Evolutionary conservation across 2,797 vertebrate genomes (phyloP).

Genomic region (Pelochelys cantorii): DNA sequence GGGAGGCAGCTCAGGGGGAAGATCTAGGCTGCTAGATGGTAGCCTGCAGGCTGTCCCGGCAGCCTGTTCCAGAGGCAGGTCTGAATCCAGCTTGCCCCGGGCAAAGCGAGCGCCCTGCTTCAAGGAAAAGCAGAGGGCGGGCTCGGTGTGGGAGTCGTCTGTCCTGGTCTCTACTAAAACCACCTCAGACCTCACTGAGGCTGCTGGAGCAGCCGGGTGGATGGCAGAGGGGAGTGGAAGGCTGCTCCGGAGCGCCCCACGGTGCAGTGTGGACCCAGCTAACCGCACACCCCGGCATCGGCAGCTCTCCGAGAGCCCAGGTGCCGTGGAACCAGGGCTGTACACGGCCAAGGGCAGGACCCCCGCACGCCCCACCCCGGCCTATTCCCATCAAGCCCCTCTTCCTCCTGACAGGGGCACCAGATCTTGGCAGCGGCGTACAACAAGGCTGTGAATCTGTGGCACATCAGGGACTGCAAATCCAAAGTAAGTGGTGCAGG

Average conservation of each 20-base stretch:
- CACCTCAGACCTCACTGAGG: too few relatives aligned
- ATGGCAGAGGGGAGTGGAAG: too few relatives aligned
- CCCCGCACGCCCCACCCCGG: not conserved
- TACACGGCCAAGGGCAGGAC: not conserved
- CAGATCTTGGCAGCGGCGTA: constrained; percentile 87
- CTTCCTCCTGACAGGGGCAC: constrained; percentile 78
- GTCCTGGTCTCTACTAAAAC: not conserved
- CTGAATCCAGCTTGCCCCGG: not conserved
- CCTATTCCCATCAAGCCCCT: fast-evolving
- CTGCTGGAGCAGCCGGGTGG: too few relatives aligned
- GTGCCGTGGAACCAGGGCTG: too few relatives aligned
- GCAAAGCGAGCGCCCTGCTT: fast-evolving
- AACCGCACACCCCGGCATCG: fast-evolving
- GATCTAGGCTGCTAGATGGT: not conserved
- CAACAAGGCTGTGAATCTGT: constrained; percentile 88
- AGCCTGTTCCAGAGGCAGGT: not conserved
- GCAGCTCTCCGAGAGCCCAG: not conserved
- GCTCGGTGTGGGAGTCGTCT: not conserved
- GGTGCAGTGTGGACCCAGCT: not conserved
- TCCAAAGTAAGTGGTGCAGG: constrained; percentile 83
- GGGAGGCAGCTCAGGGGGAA: not conserved
- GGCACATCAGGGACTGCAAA: constrained; percentile 83
- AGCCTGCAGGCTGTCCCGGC: not conserved
- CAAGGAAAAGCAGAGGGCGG: not conserved
- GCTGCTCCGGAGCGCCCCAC: not conserved